A percentile compares a stretch with the other conserved stretches of the same genome.
These are phyloP conservation scores for Chloropsis cyanopogon DNA, from an alignment of 2,113 vertebrate genomes.

Conservation along the genomic window DNA sequence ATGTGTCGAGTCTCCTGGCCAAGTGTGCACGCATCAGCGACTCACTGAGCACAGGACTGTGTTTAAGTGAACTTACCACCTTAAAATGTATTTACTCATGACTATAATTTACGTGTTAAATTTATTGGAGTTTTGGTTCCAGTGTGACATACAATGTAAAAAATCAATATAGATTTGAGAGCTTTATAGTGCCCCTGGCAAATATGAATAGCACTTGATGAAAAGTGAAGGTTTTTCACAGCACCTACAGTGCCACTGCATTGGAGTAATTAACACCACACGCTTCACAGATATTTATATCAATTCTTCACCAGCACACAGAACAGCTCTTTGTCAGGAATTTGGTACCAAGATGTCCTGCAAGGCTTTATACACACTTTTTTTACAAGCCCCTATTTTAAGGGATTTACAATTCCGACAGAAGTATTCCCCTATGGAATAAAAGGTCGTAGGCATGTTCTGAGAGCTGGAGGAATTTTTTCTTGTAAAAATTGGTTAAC, in stretches of 20 bases:
- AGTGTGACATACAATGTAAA: constrained; percentile 37
- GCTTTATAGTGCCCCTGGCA: constrained; percentile 60
- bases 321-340: constrained; percentile 43
- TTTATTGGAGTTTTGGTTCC: constrained; percentile 60
- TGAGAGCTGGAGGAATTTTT: constrained; percentile 41
- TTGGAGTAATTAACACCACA: constrained; percentile 30
- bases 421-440: constrained; percentile 40
- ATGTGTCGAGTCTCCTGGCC: constrained; percentile 21
- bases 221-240: constrained; percentile 63
- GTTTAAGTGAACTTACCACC: constrained; percentile 43
- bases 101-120: constrained; percentile 66
- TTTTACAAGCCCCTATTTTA: constrained; percentile 39
- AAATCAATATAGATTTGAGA: constrained; percentile 64
- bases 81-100: constrained; percentile 48
- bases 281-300: constrained; percentile 34
- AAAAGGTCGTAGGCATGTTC: constrained; percentile 38
- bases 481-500: constrained; percentile 51
- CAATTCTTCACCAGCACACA: constrained; percentile 32
- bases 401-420: constrained; percentile 62
- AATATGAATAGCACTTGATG: constrained; percentile 57
- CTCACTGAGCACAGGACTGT: constrained; percentile 30
- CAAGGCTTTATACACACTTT: constrained; percentile 52
- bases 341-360: constrained; percentile 41
- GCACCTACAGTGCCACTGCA: constrained; percentile 48
- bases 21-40: constrained; percentile 20